Evolutionary conservation across 2,113 vertebrate species (phyloP), one percentile per base, ranked within the genome.

Genomic region (Psilopogon haemacephalus): DNA sequence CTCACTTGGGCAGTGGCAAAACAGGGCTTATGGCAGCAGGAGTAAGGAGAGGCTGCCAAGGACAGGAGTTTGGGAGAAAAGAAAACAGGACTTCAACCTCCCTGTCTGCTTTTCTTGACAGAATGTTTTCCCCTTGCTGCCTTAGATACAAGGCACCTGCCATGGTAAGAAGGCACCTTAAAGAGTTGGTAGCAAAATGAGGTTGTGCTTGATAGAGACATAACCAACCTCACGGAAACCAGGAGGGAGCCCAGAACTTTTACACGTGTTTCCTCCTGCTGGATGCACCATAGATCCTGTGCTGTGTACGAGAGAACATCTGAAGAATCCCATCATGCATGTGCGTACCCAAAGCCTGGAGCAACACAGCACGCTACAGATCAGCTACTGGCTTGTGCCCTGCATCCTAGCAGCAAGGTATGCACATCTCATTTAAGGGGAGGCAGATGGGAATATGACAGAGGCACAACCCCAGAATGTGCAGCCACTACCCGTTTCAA

Each of bases 201-300:
- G 7, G 15, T 33, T 52, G 21, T 46, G 12, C 59, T 58, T 40
- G 32, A n/a, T 2, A 23, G 64, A 71, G 32, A 67, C 40, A 50
- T 6, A 0, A 3, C 4, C 58, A 65, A 52, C 24, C 58, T 16
- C 63, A 48, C 69, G 27, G 2, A 0, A 56, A 28, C 3, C 0
- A 3, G 0, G 5, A 62, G 28, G 33, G 35, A 76, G 38, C 20
- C n/a, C 46, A 46, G 32, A 1, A 2, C 38, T 38, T 15, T 2
- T 1, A 8, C 1, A 2, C 1, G 1, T 5, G 0, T 32, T 33
- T 30, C 56, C 52, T 35, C 4, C 48, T 20, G 19, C n/a, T 6
- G 16, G 48, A 38, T 3, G 30, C 54, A 62, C 10, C 30, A n/a
- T 0, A 0, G 15, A 23, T 33, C 32, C 33, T 12, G 15, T 59